Evolutionary conservation across 2,888 invertebrate genomes (phyloP), one percentile per base, ranked within the genome.

Genomic region (Tetranychus truncatus): DNA sequence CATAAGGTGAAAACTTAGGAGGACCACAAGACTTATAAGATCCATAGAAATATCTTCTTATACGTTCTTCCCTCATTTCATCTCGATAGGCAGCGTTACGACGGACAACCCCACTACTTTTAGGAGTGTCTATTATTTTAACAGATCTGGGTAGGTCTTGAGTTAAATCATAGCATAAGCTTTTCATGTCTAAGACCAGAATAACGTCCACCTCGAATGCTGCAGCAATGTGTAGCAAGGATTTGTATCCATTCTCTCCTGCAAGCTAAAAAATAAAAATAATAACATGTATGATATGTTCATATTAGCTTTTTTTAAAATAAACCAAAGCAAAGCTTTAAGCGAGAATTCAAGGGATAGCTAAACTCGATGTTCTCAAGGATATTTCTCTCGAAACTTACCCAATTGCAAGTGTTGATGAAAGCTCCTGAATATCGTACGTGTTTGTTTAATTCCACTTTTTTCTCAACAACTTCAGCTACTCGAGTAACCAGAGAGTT

Each of bases 401-500:
- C 89, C 95, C 95, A 99, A 0, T 97, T 97, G 80, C 95, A 95
- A 0, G 97, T 97, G 83, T 99, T 99, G 78, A 99, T 93, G 65
- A 99, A 88, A 4, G 92, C 90, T 0, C 99, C 99, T 3, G 76
- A 77, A 44, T 73, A 74, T 77, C 81, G 83, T 89, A 91, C 90
- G 86, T 91, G 91, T 80, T 90, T 91, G 81, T 94, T 94, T 11
- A 88, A 88, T 81, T 91, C 90, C 81, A 94, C 87, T 77, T 93
- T 86, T 80, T 91, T 90, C 1, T 89, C 86, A 66, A 95, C 89
- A 9, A 91, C 90, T 80, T 91, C 90, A 0, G 96, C 92, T 79
- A 97, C 84, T 80, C 92, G 87, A 0, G 90, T 88, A 3, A 92
- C 89, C 5, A 95, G 86, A 15, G 90, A 86, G 81, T 91, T 91